These are phyloP conservation scores for Scolopax rusticola DNA, from an alignment of 2,797 vertebrate species.

Conservation along the genomic window DNA sequence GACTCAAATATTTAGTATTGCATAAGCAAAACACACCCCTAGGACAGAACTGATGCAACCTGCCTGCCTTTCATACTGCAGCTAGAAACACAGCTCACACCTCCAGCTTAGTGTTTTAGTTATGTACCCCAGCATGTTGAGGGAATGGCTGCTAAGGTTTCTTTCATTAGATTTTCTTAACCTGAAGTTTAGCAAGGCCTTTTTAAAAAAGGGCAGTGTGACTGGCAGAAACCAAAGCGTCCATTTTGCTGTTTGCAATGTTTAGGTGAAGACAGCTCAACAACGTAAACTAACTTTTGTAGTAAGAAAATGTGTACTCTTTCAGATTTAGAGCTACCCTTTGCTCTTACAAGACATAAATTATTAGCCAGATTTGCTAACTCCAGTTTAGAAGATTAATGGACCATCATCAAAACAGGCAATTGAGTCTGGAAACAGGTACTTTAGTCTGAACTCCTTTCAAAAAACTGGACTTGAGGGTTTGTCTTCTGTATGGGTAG, in stretches of 20 bases:
- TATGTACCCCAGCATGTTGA: neutral
- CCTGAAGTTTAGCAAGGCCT: neutral
- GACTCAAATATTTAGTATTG: neutral
- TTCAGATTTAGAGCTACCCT: neutral
- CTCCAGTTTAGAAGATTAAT: slow-evolving; percentile 37
- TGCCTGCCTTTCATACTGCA: neutral
- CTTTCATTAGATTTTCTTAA: neutral
- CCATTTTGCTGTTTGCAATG: neutral
- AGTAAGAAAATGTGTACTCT: neutral
- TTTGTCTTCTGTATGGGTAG: neutral
- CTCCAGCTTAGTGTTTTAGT: neutral
- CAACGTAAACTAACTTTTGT: neutral
- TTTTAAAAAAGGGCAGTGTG: neutral
- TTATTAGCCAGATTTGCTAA: slow-evolving; percentile 11
- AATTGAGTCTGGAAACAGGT: neutral
- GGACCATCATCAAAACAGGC: neutral
- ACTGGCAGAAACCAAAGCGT: neutral
- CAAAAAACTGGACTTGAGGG: neutral
- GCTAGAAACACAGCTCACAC: neutral
- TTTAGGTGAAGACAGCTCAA: neutral
- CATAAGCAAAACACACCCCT: neutral
- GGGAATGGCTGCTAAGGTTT: neutral
- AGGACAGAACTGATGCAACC: neutral
- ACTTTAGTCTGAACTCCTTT: slow-evolving; percentile 15
- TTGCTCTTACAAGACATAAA: neutral